Conservation (phyloP, 2,888 invertebrate genomes). For the Eupithecia vulgata region DNA sequence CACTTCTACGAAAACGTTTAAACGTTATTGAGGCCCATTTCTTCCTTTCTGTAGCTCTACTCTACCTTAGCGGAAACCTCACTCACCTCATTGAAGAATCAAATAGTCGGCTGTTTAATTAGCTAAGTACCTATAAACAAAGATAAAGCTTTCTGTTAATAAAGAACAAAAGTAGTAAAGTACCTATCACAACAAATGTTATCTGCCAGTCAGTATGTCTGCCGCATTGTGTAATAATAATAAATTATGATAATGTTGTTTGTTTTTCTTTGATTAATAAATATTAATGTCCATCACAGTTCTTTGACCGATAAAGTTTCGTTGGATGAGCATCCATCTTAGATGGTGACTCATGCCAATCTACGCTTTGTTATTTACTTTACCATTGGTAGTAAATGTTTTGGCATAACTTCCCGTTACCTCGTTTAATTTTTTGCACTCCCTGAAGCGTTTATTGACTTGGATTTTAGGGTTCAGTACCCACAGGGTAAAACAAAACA, state of each 20-base stretch:
- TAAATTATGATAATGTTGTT: conserved; percentile 33
- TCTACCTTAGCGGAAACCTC: background rate
- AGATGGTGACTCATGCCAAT: conserved; percentile 6
- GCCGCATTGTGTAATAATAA: conserved; percentile 28
- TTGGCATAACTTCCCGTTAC: background rate
- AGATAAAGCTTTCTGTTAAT: background rate
- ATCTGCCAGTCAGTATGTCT: conserved; percentile 24
- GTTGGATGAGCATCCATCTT: conserved; percentile 16
- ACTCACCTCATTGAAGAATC: background rate
- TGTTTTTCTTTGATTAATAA: conserved; percentile 38
- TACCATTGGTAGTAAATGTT: background rate
- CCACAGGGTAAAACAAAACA: too few species aligned
- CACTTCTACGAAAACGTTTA: conserved; percentile 19
- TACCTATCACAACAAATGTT: conserved; percentile 18
- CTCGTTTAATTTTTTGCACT: background rate
- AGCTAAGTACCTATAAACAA: background rate
- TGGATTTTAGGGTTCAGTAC: background rate
- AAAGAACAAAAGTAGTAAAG: background rate
- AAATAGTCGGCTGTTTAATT: background rate
- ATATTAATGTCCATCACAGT: conserved; percentile 33
- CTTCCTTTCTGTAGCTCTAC: conserved; percentile 11
- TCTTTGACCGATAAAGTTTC: conserved; percentile 39
- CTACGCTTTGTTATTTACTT: background rate
- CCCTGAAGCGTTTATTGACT: background rate
- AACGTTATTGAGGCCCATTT: conserved; percentile 13